Conservation (phyloP, 2,797 vertebrate species). For the Pygocentrus nattereri region DNA sequence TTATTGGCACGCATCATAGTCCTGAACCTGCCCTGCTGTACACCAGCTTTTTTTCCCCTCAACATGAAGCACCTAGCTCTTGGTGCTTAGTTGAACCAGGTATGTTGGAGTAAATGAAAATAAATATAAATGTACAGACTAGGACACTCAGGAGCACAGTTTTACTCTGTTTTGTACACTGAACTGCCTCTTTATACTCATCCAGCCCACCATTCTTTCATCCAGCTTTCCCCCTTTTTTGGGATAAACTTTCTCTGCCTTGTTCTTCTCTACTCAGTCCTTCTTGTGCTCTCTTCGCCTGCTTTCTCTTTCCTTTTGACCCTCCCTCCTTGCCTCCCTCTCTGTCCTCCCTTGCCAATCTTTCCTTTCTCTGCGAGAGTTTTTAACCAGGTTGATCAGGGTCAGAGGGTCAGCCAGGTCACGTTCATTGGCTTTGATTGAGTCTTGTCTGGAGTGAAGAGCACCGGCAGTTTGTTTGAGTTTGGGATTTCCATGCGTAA, state of each 20-base stretch:
- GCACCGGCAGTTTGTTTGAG: slow-evolving; percentile 83
- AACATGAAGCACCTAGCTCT: neutral
- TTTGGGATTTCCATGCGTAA: slow-evolving; percentile 84
- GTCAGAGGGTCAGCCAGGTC: slow-evolving; percentile 75
- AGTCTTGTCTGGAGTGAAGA: slow-evolving; percentile 79
- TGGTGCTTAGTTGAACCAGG: neutral
- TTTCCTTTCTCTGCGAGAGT: neutral
- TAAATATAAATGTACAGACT: neutral
- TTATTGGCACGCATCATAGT: neutral
- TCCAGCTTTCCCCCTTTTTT: neutral
- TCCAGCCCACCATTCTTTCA: too few relatives aligned
- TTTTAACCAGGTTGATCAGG: slow-evolving; percentile 63
- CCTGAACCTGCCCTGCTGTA: neutral
- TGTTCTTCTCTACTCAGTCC: neutral
- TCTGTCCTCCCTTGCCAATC: slow-evolving; percentile 4
- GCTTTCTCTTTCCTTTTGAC: neutral
- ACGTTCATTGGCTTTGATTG: slow-evolving; percentile 80
- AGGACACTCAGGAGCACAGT: neutral
- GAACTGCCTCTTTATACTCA: neutral
- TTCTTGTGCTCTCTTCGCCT: slow-evolving; percentile 38
- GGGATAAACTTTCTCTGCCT: slow-evolving; percentile 33
- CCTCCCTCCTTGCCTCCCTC: slow-evolving; percentile 1
- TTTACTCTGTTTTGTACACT: neutral
- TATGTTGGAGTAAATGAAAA: neutral
- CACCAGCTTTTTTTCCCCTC: neutral